Base-by-base conservation (phyloP, 2,113 vertebrate genomes). In the Sorex fumeus region DNA sequence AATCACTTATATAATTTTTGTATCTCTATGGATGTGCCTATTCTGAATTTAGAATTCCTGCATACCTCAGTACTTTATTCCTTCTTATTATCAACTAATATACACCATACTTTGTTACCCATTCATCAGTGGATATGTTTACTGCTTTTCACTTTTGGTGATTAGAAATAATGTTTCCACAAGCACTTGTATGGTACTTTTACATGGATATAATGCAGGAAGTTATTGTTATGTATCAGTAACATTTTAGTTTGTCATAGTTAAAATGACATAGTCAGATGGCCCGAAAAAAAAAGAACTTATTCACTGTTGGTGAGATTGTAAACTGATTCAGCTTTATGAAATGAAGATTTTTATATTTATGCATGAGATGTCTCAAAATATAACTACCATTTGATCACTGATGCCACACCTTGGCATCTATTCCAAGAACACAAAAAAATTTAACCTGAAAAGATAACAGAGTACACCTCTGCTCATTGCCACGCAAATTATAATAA, bases 161-260 rank as follows among this genome's bases (percentile, higher is more conserved):
- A 1, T 85, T 82, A 40, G 23, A n/a, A 66, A 64, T 77, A 81
- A 57, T 47, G 34, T n/a, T 77, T 34, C 64, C 64, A 1, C 88
- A n/a, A 78, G 30, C 12, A 79, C 69, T 62, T 50, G 4, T 75
- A 40, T 81, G 1, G 62, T 21, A 32, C 6, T 85, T 94, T 85
- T 36, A 60, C 32, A 10, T 53, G 19, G 13, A 43, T 70, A 2
- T 70, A 83, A 67, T 84, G 53, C 18, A 83, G 10, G 40, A 70
- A 71, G 87, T 70, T 83, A 25, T 89, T 91, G 47, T 79, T 28
- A 62, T 23, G 78, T 75, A 28, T 32, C 62, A 45, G 85, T 71
- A 64, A 34, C 47, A 78, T 60, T 87, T 70, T 72, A 69, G 28
- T 43, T 80, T 76, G 32, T 57, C 57, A 21, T 88, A 3, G 32